Base-by-base conservation (phyloP, 2,888 invertebrate species). In the Cataglyphis cursor region DNA sequence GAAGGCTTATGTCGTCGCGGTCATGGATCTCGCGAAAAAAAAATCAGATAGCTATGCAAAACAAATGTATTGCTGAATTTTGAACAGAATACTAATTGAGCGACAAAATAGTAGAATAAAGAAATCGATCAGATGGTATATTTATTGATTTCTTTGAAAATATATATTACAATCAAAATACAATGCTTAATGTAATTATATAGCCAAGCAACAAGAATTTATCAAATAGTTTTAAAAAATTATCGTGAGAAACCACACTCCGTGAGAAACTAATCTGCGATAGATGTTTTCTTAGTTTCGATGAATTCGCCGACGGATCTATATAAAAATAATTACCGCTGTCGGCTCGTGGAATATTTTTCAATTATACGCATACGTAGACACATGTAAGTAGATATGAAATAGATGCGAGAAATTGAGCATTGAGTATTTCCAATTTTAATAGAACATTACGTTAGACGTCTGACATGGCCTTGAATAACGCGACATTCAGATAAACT, bases 401-500 rank as follows among this genome's bases (percentile, higher is more conserved):
- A 28, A 31, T 6, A 31, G 21, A 41, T n/a, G 21, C 3, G 15
- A 75, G 62, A 74, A 51, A 51, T 51, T 64, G 15, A 18, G 12
- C 12, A 41, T 12, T 12, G 28, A 31, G 1, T 35, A 54, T 76
- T 76, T 65, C 38, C n/a, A 65, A 65, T 24, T 64, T 74, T 21
- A 41, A 62, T 8, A 9, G 24, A 24, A 51, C 31, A 61, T 54
- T 24, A 18, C 18, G 38, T 59, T 48, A 48, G 10, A 48, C 21
- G 18, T 61, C 31, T 61, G 41, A 66, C 41, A 10, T 57, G 28
- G 18, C 76, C 76, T 66, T 66, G 76, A 76, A 41, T 10, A 54
- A 65, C n/a, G n/a, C n/a, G 21, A 65, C n/a, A 75, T 64, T 54
- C 54, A 9, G 9, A 65, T 57, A 57, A 76, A 76, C 66, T 66